Conservation (phyloP, 2,888 invertebrate species). For the Protonemura montana region DNA sequence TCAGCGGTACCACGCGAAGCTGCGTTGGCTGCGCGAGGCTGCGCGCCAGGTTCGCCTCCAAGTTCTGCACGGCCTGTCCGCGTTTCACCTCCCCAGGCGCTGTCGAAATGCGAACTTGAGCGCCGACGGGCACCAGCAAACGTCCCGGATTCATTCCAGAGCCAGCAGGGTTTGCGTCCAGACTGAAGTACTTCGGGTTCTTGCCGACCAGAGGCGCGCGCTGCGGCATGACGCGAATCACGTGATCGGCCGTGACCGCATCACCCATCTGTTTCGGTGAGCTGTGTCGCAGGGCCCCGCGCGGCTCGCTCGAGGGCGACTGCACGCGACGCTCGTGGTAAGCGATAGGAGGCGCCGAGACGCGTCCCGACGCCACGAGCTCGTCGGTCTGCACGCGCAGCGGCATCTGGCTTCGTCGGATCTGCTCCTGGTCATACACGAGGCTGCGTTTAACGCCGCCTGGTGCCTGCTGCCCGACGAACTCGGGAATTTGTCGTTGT, state of each 20-base stretch:
- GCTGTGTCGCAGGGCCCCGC: conserved; percentile 15
- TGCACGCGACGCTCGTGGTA: conserved; percentile 35
- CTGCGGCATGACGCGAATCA: not conserved
- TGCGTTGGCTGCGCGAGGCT: conserved; percentile 3
- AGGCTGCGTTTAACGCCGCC: not conserved
- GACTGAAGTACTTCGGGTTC: conserved; percentile 29
- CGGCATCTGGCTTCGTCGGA: conserved; percentile 18
- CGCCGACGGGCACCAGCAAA: conserved; percentile 20
- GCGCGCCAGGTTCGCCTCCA: conserved; percentile 27
- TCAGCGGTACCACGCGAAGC: not conserved
- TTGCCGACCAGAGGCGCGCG: not conserved
- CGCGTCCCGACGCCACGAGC: conserved; percentile 41
- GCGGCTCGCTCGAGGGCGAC: not conserved
- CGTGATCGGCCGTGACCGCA: not conserved
- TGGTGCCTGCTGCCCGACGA: conserved; percentile 50
- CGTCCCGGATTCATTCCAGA: not conserved
- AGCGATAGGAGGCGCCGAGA: conserved; percentile 45
- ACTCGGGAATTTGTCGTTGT: conserved; percentile 51
- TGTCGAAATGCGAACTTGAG: conserved; percentile 20
- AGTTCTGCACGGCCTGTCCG: conserved; percentile 20
- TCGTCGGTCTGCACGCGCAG: conserved; percentile 31
- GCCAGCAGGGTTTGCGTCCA: conserved; percentile 8
- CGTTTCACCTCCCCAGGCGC: conserved; percentile 16
- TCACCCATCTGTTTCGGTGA: conserved; percentile 5
- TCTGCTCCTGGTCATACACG: conserved; percentile 9